Evolutionary conservation across 2,797 vertebrate species (phyloP).

Genomic region (Anguilla anguilla): DNA sequence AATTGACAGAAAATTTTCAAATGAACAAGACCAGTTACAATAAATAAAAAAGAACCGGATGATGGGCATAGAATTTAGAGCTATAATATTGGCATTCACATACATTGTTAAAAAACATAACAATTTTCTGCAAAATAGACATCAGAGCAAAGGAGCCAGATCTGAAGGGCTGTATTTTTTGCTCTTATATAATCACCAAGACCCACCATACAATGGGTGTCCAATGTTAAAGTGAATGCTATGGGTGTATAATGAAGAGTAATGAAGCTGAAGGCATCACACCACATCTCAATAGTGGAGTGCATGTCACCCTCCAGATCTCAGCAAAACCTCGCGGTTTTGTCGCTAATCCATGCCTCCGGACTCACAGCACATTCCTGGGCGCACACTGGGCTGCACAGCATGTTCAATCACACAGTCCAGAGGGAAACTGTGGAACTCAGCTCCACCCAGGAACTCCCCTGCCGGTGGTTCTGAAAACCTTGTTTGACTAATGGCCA

Average conservation of each 20-base stretch:
- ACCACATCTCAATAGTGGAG: background rate
- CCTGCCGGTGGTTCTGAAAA: background rate
- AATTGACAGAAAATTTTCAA: background rate
- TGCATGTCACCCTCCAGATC: background rate
- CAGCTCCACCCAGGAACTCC: background rate
- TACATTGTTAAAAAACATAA: background rate
- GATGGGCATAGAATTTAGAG: background rate
- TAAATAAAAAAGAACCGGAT: too few species aligned
- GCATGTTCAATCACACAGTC: background rate
- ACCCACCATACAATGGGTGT: conserved; percentile 37
- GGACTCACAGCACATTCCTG: background rate
- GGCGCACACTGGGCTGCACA: background rate
- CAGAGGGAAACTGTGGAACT: background rate
- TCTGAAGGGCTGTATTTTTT: conserved; percentile 27
- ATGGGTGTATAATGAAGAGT: background rate
- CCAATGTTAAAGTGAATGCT: conserved; percentile 33
- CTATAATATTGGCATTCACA: background rate
- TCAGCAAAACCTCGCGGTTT: background rate
- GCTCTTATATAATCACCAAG: conserved; percentile 43
- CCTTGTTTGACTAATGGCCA: background rate
- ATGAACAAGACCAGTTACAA: background rate
- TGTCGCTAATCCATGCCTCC: background rate
- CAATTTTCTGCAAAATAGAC: background rate
- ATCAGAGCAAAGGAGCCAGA: conserved; percentile 13
- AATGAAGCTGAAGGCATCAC: background rate